Percentiles rank a stretch among this genome's conserved stretches.
phyloP scores from a whole-genome alignment of 2,888 invertebrate genomes.

The Folsomia manolachei region DNA sequence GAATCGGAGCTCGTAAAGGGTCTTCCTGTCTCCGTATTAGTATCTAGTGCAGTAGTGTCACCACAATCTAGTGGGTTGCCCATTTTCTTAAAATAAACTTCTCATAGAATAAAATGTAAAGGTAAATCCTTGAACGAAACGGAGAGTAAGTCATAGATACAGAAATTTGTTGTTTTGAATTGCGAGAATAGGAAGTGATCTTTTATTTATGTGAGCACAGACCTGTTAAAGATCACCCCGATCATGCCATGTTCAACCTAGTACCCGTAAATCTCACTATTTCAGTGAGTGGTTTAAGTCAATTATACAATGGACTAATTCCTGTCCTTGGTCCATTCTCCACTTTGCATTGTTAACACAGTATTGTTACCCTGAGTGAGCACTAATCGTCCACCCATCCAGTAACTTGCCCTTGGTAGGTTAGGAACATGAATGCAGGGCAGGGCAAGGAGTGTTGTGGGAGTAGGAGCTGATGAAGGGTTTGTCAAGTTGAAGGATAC shows the following conservation, averaged over 20 bases:
- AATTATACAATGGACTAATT: not conserved
- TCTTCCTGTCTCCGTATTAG: not conserved
- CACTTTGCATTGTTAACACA: not conserved
- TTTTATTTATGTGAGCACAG: no score
- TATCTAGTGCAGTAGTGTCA: not conserved
- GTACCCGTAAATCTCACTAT: not conserved
- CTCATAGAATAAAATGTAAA: not conserved
- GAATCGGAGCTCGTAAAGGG: not conserved
- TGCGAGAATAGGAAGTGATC: no score
- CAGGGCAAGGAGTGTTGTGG: no score
- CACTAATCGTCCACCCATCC: not conserved
- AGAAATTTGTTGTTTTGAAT: not conserved
- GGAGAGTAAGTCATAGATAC: not conserved
- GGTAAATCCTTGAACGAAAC: constrained; percentile 1
- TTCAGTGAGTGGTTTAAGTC: not conserved
- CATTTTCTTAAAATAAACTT: not conserved
- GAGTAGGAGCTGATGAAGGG: no score
- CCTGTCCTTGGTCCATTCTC: not conserved
- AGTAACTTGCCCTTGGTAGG: no score
- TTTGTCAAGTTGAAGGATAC: constrained; percentile 4
- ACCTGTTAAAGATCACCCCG: not conserved
- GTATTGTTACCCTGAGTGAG: not conserved
- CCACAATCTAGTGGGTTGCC: no score
- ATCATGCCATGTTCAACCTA: no score
- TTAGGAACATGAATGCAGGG: no score